These are phyloP conservation scores for Chrysaora quinquecirrha DNA, from an alignment of 30 jellyfish, hydroid and myxozoan genomes.

Conservation along the genomic window DNA sequence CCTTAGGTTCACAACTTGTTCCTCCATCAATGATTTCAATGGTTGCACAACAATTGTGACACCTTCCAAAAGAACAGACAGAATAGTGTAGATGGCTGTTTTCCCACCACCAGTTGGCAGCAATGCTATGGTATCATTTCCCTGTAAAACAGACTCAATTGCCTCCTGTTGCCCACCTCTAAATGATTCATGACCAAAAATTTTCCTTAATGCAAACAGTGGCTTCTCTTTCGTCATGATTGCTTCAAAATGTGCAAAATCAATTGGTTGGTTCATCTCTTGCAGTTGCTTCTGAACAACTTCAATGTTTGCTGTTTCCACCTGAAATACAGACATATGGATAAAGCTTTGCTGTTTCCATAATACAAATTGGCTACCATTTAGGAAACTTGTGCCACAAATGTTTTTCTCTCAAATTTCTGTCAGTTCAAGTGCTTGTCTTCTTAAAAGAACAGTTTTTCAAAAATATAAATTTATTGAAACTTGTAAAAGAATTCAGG, in stretches of 20 bases:
- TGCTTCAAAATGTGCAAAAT: neutral
- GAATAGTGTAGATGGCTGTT: neutral
- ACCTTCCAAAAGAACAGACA: neutral
- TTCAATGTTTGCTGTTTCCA: too few species aligned
- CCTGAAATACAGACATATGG: too few species aligned
- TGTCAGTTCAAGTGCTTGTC: too few species aligned
- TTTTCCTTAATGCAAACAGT: too few species aligned
- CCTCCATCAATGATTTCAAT: slow-evolving; percentile 10
- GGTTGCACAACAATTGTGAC: neutral
- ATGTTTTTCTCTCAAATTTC: neutral
- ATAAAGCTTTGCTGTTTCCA: neutral
- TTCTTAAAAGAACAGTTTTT: neutral
- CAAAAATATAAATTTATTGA: too few species aligned
- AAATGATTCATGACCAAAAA: neutral
- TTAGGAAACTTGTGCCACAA: neutral
- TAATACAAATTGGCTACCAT: neutral
- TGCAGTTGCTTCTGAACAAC: too few species aligned
- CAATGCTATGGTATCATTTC: slow-evolving; percentile 6
- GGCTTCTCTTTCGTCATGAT: neutral
- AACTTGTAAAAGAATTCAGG: neutral
- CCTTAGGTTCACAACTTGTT: neutral
- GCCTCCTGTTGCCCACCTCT: neutral
- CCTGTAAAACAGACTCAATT: neutral
- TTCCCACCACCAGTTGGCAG: slow-evolving; percentile 17
- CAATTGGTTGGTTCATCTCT: neutral